Percentiles rank a stretch among this genome's conserved stretches.
Conservation (phyloP, 2,797 vertebrate species). For the Okamejei kenojei region DNA sequence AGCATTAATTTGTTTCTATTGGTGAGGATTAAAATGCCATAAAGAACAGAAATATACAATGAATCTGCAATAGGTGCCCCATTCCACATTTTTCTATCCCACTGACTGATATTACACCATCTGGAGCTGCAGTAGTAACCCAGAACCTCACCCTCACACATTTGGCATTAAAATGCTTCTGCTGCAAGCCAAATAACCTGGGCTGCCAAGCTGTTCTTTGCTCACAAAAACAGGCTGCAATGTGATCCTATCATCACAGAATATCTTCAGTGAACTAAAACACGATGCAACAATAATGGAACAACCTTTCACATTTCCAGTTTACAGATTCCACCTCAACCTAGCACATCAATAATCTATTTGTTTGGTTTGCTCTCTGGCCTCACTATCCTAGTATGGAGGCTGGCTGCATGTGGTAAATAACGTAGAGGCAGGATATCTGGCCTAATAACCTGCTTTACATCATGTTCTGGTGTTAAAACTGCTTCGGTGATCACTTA, state of each 20-base stretch:
- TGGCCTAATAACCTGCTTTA: too few relatives aligned
- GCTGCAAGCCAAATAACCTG: background rate
- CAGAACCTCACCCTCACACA: background rate
- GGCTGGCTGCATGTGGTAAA: too few relatives aligned
- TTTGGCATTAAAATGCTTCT: background rate
- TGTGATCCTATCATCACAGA: background rate
- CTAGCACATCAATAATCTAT: conserved; percentile 7
- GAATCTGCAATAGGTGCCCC: background rate
- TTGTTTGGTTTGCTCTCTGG: background rate
- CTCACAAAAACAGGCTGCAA: background rate
- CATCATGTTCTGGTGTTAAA: too few relatives aligned
- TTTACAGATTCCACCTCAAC: background rate
- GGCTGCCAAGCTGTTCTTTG: background rate
- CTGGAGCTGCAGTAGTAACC: background rate
- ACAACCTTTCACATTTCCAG: background rate
- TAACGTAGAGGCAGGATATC: too few relatives aligned
- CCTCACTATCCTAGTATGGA: background rate
- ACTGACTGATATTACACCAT: background rate
- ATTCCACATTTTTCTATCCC: background rate
- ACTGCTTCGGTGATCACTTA: too few relatives aligned
- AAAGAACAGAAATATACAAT: background rate
- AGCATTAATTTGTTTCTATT: background rate
- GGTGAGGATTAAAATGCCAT: background rate
- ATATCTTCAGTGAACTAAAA: conserved; percentile 3
- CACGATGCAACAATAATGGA: background rate